phyloP scores from a whole-genome alignment of 1,140 invertebrate genomes.

The Drosophila bocqueti region DNA sequence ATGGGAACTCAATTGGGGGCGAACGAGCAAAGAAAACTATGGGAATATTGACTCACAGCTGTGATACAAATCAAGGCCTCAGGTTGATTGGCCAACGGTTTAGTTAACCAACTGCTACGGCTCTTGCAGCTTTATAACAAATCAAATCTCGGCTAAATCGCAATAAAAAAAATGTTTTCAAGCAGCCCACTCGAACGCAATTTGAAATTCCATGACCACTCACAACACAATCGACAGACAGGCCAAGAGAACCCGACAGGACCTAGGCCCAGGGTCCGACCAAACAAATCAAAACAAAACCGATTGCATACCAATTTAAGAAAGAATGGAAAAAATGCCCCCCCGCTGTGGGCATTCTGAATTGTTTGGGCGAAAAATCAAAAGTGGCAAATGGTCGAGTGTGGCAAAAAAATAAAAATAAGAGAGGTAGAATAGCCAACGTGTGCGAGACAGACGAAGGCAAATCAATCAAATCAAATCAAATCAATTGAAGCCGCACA shows the following conservation, averaged over 20 bases:
- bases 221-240: slow-evolving; percentile 37
- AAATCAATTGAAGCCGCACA: slow-evolving; percentile 58
- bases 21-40: slow-evolving; percentile 2
- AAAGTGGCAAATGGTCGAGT: slow-evolving; percentile 57
- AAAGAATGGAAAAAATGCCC: slow-evolving; percentile 31
- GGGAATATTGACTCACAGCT: slow-evolving; percentile 11
- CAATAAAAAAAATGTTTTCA: slow-evolving; percentile 57
- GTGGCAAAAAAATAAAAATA: slow-evolving; percentile 5
- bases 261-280: not conserved
- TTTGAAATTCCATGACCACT: slow-evolving; percentile 70
- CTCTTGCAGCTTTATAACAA: slow-evolving; percentile 10
- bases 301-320: slow-evolving; percentile 51
- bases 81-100: slow-evolving; percentile 30
- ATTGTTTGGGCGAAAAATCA: slow-evolving; percentile 66
- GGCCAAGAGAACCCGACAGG: slow-evolving; percentile 17
- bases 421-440: not conserved
- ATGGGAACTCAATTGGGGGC: slow-evolving; percentile 1
- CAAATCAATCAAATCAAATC: slow-evolving; percentile 70
- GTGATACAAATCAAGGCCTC: not conserved
- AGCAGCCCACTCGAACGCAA: slow-evolving; percentile 61
- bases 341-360: slow-evolving; percentile 33
- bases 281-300: slow-evolving; percentile 25
- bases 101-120: slow-evolving; percentile 18
- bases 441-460: slow-evolving; percentile 11
- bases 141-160: slow-evolving; percentile 39